These are phyloP conservation scores for Camelus bactrianus DNA, from an alignment of 2,113 vertebrate species.

Conservation along the genomic window DNA sequence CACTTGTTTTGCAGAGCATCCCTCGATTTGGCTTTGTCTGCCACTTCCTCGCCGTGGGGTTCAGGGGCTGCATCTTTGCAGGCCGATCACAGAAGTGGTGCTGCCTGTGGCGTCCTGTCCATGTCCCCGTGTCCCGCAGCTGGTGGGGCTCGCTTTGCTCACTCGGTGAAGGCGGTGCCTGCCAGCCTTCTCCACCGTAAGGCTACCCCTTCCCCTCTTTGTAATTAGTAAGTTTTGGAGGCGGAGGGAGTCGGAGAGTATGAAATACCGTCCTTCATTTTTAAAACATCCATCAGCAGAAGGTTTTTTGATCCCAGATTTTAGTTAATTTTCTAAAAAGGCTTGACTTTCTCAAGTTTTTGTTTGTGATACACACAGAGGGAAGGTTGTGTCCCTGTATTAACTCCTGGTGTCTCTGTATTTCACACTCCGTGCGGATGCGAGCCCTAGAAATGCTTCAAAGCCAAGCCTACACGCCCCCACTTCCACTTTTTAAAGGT, in stretches of 20 bases:
- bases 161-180: not conserved
- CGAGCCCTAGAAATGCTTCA: not conserved
- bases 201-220: not conserved
- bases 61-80: not conserved
- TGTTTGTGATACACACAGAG: not conserved
- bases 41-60: not conserved
- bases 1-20: not conserved
- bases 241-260: not conserved
- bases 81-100: not conserved
- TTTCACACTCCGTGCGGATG: not conserved
- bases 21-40: not conserved
- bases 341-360: not conserved
- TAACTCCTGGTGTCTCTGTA: not conserved
- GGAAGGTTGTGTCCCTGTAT: not conserved
- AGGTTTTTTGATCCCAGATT: not conserved
- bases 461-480: not conserved
- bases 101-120: not conserved
- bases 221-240: not conserved
- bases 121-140: rapidly evolving
- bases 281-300: not conserved
- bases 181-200: not conserved
- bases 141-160: not conserved
- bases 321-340: constrained; percentile 11
- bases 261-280: not conserved
- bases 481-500: not conserved